phyloP scores from a whole-genome alignment of 2,888 invertebrate genomes.

The Tricholauxania praeusta region DNA sequence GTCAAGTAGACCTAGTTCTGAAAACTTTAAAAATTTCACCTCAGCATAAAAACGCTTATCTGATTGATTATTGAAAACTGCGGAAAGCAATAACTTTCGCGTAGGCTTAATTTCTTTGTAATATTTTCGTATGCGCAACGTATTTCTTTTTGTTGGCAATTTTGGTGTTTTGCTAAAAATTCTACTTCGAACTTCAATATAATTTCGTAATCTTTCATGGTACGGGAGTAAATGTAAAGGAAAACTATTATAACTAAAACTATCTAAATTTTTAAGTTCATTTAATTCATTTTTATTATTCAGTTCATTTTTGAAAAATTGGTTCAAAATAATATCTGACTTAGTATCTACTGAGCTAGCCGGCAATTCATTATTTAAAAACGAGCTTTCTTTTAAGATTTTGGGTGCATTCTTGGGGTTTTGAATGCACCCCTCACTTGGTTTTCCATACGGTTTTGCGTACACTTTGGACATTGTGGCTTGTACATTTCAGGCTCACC shows the following conservation, averaged over 20 bases:
- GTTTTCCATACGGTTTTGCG: neutral
- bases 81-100: neutral
- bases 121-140: neutral
- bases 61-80: neutral
- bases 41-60: neutral
- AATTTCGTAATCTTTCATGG: constrained; percentile 17
- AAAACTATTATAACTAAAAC: neutral
- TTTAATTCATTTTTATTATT: neutral
- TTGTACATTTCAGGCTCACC: neutral
- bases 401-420: neutral
- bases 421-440: neutral
- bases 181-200: neutral
- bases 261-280: neutral
- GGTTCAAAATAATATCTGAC: neutral
- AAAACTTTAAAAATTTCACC: neutral
- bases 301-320: neutral
- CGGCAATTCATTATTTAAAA: neutral
- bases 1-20: constrained; percentile 27
- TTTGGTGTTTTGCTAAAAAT: neutral
- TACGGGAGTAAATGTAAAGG: neutral
- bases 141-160: neutral
- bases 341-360: constrained; percentile 3
- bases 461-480: neutral
- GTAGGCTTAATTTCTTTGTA: neutral
- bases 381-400: neutral